phyloP scores from a whole-genome alignment of 2,888 invertebrate genomes.

The Caenorhabditis drosophilae region DNA sequence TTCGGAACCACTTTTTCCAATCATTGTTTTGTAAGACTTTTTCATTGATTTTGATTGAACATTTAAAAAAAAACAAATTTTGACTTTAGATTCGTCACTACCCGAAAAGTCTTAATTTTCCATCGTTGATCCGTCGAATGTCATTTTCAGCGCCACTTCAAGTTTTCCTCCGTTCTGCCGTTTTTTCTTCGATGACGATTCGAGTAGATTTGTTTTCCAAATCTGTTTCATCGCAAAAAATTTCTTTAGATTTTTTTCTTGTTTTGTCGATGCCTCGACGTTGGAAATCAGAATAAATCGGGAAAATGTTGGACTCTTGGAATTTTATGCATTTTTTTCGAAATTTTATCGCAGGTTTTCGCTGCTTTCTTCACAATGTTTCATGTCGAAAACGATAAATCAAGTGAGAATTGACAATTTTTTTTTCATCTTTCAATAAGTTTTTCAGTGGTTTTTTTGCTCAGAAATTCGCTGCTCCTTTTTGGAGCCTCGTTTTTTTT shows the following conservation, averaged over 20 bases:
- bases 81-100: constrained; percentile 12
- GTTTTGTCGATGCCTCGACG: not conserved
- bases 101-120: constrained; percentile 21
- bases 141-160: constrained; percentile 25
- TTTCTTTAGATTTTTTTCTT: constrained; percentile 2
- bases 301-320: not conserved
- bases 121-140: constrained; percentile 27
- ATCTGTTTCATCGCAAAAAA: not conserved
- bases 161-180: constrained; percentile 22
- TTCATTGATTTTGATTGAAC: not conserved
- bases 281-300: not conserved
- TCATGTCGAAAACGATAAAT: constrained; percentile 14
- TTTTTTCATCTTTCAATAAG: not conserved
- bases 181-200: constrained; percentile 18
- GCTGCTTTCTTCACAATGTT: constrained; percentile 23
- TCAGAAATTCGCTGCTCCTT: constrained; percentile 19
- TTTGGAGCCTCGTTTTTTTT: constrained; percentile 21
- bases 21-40: constrained; percentile 16
- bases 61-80: not conserved
- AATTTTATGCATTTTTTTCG: not conserved
- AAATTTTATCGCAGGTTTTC: not conserved
- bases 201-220: constrained; percentile 9
- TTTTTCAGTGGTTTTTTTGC: constrained; percentile 30
- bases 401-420: constrained; percentile 8
- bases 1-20: constrained; percentile 20